Conservation (phyloP, 2,797 vertebrate genomes). For the Gymnopithys bicolor region DNA sequence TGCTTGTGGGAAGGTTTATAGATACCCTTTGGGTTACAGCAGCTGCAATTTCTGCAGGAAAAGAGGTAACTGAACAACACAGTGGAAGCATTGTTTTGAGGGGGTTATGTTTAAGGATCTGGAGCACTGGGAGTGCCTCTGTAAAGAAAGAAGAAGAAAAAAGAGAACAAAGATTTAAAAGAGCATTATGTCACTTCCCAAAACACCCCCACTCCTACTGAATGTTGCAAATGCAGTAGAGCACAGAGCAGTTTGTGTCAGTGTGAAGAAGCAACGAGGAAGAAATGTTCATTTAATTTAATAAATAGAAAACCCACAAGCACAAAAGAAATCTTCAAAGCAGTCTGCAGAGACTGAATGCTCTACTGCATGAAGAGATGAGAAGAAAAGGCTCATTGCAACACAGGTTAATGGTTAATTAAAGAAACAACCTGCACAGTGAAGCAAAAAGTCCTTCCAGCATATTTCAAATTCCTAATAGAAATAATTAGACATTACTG, state of each 20-base stretch:
- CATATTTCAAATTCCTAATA: not conserved
- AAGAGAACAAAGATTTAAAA: not conserved
- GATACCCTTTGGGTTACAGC: not conserved
- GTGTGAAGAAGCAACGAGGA: not conserved
- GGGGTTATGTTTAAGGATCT: not conserved
- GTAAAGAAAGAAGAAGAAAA: not conserved
- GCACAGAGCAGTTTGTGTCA: not conserved
- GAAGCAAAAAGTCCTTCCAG: not conserved
- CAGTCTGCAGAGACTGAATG: not conserved
- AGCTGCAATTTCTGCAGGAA: not conserved
- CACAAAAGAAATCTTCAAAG: not conserved
- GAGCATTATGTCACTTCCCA: not conserved
- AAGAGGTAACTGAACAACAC: not conserved
- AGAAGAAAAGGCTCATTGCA: not conserved
- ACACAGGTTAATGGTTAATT: not conserved
- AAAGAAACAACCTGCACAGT: not conserved
- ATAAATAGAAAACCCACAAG: not conserved
- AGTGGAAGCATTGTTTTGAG: accelerated
- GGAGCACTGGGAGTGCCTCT: not conserved
- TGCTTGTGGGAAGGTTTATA: not conserved
- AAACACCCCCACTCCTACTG: not conserved
- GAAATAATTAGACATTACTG: not conserved
- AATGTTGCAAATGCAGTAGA: not conserved
- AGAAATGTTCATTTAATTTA: not conserved
- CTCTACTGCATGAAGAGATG: not conserved